Percentiles rank a stretch among this genome's conserved stretches.
Conservation (phyloP, 2,888 invertebrate genomes). For the Lasioglossum villosulum region DNA sequence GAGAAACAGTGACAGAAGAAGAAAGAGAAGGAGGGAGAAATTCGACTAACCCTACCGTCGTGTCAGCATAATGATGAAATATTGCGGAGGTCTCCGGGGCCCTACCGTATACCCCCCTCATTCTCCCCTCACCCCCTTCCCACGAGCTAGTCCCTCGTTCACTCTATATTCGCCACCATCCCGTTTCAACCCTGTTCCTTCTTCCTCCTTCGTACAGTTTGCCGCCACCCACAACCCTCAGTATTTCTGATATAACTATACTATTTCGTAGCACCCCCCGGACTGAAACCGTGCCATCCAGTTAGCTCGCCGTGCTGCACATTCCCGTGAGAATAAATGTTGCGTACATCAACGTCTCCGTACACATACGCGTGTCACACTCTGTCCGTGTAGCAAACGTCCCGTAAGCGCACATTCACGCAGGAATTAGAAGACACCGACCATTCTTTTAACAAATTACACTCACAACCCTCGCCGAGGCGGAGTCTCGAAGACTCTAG, state of each 20-base stretch:
- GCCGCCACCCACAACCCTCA: constrained; percentile 65
- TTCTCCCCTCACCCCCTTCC: neutral
- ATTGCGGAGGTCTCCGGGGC: constrained; percentile 77
- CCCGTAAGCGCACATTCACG: constrained; percentile 42
- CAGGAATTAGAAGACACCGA: constrained; percentile 29
- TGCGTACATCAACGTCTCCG: constrained; percentile 56
- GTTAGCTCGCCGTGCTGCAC: constrained; percentile 66
- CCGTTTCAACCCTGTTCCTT: constrained; percentile 52
- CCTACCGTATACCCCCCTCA: constrained; percentile 61
- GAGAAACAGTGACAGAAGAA: constrained; percentile 31
- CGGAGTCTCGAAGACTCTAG: neutral
- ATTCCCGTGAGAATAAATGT: constrained; percentile 69
- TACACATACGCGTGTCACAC: constrained; percentile 48
- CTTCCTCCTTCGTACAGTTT: constrained; percentile 60
- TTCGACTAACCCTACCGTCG: constrained; percentile 80
- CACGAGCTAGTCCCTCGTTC: constrained; percentile 71
- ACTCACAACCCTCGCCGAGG: neutral
- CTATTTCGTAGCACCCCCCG: constrained; percentile 72
- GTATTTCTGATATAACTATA: constrained; percentile 81
- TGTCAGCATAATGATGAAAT: constrained; percentile 84
- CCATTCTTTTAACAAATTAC: constrained; percentile 25
- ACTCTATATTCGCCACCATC: constrained; percentile 73
- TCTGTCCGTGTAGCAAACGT: constrained; percentile 38
- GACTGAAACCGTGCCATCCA: constrained; percentile 75
- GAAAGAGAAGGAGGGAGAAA: constrained; percentile 55